Percentiles rank a stretch among this genome's conserved stretches.
phyloP scores from a whole-genome alignment of 2,113 vertebrate genomes.

The Trochalopteron elliotii region DNA sequence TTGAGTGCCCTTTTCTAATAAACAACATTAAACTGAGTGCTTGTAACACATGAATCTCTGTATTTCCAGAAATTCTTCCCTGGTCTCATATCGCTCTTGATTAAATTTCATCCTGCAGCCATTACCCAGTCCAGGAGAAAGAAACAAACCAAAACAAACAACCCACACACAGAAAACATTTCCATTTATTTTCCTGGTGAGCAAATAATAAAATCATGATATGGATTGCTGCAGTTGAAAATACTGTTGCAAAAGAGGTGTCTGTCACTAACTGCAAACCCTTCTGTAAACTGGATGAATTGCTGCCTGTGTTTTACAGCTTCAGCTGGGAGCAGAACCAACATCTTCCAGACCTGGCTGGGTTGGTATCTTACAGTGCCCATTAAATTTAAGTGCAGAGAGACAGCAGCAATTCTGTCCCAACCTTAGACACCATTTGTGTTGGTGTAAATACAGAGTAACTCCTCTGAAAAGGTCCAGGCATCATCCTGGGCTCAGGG shows the following conservation, averaged over 20 bases:
- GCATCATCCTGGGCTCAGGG: background rate
- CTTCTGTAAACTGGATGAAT: background rate
- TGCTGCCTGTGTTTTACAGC: background rate
- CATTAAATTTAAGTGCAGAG: background rate
- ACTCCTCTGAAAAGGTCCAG: background rate
- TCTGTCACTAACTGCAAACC: background rate
- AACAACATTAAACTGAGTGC: background rate
- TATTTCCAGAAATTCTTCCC: background rate
- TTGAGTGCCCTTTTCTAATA: background rate
- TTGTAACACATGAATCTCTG: background rate
- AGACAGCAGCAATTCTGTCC: background rate
- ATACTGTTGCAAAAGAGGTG: background rate
- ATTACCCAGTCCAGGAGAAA: background rate
- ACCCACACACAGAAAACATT: background rate
- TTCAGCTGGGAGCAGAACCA: background rate
- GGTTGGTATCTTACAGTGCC: background rate
- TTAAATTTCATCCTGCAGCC: background rate
- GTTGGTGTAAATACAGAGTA: constrained; percentile 3
- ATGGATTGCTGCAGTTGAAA: background rate
- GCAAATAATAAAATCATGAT: background rate
- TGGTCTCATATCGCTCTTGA: background rate
- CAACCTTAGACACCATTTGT: background rate
- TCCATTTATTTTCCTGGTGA: background rate
- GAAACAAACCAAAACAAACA: background rate
- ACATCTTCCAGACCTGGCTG: background rate